These are phyloP conservation scores for Aptenodytes forsteri DNA, from an alignment of 2,113 vertebrate genomes.

Conservation along the genomic window DNA sequence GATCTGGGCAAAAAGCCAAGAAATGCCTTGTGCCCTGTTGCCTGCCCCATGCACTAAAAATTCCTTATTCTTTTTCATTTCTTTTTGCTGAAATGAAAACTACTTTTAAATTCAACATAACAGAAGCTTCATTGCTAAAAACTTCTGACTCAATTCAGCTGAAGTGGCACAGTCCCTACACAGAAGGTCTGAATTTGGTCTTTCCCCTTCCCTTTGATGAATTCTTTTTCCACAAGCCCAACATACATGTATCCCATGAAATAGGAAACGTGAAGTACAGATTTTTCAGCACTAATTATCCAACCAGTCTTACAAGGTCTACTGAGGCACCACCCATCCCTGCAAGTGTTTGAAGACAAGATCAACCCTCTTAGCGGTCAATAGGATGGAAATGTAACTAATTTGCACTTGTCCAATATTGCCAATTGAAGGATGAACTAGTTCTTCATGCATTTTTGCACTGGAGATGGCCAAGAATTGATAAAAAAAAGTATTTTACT, in stretches of 20 bases:
- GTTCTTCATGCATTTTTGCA: background rate
- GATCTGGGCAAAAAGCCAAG: conserved; percentile 20
- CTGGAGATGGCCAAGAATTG: background rate
- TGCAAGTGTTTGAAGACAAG: background rate
- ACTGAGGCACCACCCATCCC: background rate
- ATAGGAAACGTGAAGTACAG: background rate
- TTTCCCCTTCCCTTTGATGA: background rate
- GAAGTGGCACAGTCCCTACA: background rate
- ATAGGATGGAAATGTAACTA: background rate
- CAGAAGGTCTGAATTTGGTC: background rate
- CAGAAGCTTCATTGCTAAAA: background rate
- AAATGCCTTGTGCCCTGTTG: background rate
- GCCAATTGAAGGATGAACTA: background rate
- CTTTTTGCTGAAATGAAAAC: background rate
- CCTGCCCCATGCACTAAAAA: background rate
- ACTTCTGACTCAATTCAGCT: background rate
- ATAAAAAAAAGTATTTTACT: background rate
- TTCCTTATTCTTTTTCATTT: background rate
- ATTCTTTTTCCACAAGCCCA: background rate
- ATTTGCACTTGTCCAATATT: background rate
- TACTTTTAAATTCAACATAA: background rate
- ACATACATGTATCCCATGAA: background rate
- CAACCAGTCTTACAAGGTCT: background rate
- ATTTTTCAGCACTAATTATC: background rate
- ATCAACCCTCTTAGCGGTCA: background rate